Percentiles rank a stretch among this genome's conserved stretches.
phyloP scores from a whole-genome alignment of 2,797 vertebrate genomes.

The Momotus momota region DNA sequence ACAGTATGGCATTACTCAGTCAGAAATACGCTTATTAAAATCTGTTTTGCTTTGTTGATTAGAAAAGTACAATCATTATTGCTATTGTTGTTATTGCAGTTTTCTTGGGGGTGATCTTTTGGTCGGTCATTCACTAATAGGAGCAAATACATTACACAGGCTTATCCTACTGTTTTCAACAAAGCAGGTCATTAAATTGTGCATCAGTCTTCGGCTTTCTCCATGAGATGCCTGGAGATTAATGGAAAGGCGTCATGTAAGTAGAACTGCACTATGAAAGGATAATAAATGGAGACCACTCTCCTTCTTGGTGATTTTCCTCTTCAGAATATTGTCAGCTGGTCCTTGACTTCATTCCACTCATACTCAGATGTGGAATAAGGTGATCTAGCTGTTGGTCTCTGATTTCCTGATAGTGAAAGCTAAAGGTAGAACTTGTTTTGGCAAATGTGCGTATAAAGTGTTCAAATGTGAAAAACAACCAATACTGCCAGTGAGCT shows the following conservation, averaged over 20 bases:
- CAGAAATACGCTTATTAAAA: neutral
- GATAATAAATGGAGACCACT: neutral
- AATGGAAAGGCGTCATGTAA: neutral
- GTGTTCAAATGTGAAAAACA: neutral
- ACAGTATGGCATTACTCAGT: neutral
- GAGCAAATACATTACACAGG: neutral
- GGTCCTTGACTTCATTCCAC: neutral
- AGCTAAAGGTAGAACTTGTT: slow-evolving; percentile 6
- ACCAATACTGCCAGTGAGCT: neutral
- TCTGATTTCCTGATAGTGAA: slow-evolving; percentile 1
- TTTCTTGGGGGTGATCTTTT: neutral
- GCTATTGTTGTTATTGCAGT: neutral
- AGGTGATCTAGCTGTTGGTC: neutral
- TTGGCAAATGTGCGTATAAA: neutral
- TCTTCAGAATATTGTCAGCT: neutral
- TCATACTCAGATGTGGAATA: neutral
- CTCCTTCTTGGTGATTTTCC: neutral
- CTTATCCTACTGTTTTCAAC: neutral
- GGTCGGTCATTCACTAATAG: neutral
- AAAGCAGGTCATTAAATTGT: neutral
- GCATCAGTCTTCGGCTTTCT: neutral
- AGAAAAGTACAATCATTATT: neutral
- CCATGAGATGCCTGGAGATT: neutral
- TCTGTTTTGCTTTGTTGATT: neutral
- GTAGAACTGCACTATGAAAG: neutral